These are phyloP conservation scores for Pachycephala philippinensis DNA, from an alignment of 2,113 vertebrate species.

Conservation along the genomic window DNA sequence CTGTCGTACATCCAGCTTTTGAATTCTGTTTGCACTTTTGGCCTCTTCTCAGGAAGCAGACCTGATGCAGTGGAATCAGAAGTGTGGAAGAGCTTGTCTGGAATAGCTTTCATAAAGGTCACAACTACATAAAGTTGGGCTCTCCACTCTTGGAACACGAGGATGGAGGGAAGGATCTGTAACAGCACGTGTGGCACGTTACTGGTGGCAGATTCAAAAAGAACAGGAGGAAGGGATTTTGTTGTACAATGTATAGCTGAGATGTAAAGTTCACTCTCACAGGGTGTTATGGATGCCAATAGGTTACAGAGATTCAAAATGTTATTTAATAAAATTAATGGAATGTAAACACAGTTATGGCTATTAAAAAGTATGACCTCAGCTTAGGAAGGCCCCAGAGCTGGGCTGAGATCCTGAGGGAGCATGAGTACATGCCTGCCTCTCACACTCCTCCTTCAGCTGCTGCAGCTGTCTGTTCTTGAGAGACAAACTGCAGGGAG, in stretches of 20 bases:
- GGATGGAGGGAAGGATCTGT: not conserved
- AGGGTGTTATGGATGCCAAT: not conserved
- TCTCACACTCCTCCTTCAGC: not conserved
- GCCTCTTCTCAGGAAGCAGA: not conserved
- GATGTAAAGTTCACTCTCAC: not conserved
- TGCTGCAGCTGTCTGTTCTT: not conserved
- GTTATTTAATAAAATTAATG: not conserved
- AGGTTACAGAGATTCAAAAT: not conserved
- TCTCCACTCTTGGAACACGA: not conserved
- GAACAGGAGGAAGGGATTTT: not conserved
- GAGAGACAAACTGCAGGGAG: not conserved
- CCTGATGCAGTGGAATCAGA: not conserved
- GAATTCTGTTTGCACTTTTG: not conserved
- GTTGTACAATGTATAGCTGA: not conserved
- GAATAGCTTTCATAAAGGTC: not conserved
- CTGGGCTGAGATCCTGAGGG: not conserved
- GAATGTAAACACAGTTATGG: not conserved
- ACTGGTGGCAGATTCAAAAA: not conserved
- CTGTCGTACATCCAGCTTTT: accelerated
- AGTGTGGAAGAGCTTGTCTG: not conserved
- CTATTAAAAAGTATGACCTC: not conserved
- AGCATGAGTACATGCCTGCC: not conserved
- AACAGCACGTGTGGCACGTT: not conserved
- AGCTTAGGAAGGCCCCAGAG: not conserved
- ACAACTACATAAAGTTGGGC: not conserved